phyloP scores from a whole-genome alignment of 2,797 vertebrate genomes.

The Clarias platycephalus region DNA sequence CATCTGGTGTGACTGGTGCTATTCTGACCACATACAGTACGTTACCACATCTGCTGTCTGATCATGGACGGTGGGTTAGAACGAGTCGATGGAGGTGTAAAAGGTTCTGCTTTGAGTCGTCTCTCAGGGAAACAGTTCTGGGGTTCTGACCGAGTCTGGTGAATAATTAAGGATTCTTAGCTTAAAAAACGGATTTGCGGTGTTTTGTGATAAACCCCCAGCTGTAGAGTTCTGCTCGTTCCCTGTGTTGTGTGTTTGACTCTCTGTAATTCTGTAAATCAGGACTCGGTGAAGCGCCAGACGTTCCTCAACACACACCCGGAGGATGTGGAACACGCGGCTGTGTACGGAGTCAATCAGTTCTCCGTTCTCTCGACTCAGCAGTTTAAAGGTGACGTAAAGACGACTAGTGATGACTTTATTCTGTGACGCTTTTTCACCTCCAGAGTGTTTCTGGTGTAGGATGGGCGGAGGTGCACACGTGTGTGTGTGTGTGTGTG shows the following conservation, averaged over 20 bases:
- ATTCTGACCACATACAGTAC: too few relatives aligned
- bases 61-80: too few relatives aligned
- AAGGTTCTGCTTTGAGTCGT: neutral
- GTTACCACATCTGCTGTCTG: too few relatives aligned
- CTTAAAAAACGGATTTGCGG: neutral
- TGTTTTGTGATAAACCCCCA: too few relatives aligned
- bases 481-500: neutral
- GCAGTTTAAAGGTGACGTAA: constrained; percentile 83
- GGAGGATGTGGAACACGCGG: constrained; percentile 63
- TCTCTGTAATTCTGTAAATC: constrained; percentile 6
- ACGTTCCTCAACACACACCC: constrained; percentile 73
- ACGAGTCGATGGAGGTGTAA: neutral
- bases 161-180: neutral
- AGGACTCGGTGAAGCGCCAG: constrained; percentile 79
- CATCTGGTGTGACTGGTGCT: too few relatives aligned
- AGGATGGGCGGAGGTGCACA: too few relatives aligned
- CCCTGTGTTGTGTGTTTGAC: neutral
- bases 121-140: neutral
- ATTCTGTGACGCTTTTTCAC: neutral
- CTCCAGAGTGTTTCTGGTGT: neutral
- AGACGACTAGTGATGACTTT: too few relatives aligned
- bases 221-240: too few relatives aligned
- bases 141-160: neutral
- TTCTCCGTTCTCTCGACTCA: constrained; percentile 84
- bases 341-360: constrained; percentile 84